Percentiles rank a stretch among this genome's conserved stretches.
phyloP scores from a whole-genome alignment of 1,140 invertebrate genomes.

The Drosophila micromelanica region DNA sequence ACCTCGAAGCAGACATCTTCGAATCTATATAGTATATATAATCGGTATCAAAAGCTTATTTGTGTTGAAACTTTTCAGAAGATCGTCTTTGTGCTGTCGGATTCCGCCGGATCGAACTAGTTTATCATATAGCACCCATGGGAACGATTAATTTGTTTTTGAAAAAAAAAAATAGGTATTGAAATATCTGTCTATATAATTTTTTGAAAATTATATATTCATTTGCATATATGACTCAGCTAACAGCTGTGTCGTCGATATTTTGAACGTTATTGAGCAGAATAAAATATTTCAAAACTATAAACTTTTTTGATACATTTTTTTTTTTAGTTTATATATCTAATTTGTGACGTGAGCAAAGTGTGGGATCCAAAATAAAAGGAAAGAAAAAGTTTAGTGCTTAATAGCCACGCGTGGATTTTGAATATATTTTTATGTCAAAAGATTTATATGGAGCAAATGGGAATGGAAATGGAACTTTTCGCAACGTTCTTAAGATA shows the following conservation, averaged over 20 bases:
- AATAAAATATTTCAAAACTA: slow-evolving; percentile 13
- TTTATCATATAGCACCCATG: too few relatives aligned
- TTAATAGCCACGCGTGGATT: slow-evolving; percentile 28
- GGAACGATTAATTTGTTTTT: too few relatives aligned
- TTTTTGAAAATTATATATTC: too few relatives aligned
- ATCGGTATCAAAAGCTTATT: too few relatives aligned
- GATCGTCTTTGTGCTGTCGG: too few relatives aligned
- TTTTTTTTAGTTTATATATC: background rate
- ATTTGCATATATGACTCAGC: background rate
- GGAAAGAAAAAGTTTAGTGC: background rate
- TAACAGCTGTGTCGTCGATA: slow-evolving; percentile 14
- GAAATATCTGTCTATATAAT: too few relatives aligned
- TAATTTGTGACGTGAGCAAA: slow-evolving; percentile 8
- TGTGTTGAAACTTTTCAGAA: too few relatives aligned
- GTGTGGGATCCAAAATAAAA: too few relatives aligned
- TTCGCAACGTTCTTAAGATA: background rate
- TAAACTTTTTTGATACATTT: background rate
- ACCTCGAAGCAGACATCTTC: too few relatives aligned
- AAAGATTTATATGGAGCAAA: slow-evolving; percentile 20
- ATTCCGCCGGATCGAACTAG: too few relatives aligned
- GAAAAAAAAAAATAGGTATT: too few relatives aligned
- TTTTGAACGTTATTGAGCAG: background rate
- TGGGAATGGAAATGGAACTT: slow-evolving; percentile 7
- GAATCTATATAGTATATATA: too few relatives aligned
- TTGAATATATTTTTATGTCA: slow-evolving; percentile 7